Conservation (phyloP, 2,797 vertebrate species). For the Hapalemur alaotrensis region DNA sequence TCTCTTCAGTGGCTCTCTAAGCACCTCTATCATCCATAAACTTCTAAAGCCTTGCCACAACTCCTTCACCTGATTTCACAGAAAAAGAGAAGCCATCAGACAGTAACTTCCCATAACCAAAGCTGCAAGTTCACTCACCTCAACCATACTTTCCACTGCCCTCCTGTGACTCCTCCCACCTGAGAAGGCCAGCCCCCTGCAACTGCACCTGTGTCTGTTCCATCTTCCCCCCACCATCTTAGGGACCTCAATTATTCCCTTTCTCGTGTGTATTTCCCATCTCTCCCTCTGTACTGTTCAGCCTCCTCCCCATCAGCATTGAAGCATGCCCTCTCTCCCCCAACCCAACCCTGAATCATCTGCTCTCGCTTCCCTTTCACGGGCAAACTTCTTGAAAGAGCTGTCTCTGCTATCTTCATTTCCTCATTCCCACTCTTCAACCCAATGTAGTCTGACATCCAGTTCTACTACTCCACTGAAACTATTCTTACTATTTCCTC, state of each 20-base stretch:
- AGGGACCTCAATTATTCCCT: background rate
- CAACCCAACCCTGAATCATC: background rate
- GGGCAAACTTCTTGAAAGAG: conserved; percentile 12
- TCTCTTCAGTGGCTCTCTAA: background rate
- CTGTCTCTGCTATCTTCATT: background rate
- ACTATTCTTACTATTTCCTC: background rate
- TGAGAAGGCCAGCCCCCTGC: background rate
- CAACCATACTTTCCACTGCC: background rate
- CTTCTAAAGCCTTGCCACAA: conserved; percentile 1
- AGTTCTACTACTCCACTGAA: background rate
- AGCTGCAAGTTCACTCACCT: background rate
- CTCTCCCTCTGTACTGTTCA: background rate
- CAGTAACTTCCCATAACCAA: background rate
- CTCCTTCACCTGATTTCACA: background rate
- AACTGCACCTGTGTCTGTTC: background rate
- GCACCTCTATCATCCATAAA: background rate
- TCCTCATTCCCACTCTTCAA: conserved; percentile 39
- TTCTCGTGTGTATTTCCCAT: background rate
- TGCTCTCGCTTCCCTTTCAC: background rate
- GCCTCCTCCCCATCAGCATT: background rate
- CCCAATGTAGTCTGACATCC: background rate
- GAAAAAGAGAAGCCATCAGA: conserved; percentile 1
- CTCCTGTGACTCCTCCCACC: background rate
- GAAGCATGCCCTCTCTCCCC: background rate
- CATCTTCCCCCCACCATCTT: background rate